phyloP scores from a whole-genome alignment of 1,140 invertebrate genomes.

The Notospermus geniculatus region DNA sequence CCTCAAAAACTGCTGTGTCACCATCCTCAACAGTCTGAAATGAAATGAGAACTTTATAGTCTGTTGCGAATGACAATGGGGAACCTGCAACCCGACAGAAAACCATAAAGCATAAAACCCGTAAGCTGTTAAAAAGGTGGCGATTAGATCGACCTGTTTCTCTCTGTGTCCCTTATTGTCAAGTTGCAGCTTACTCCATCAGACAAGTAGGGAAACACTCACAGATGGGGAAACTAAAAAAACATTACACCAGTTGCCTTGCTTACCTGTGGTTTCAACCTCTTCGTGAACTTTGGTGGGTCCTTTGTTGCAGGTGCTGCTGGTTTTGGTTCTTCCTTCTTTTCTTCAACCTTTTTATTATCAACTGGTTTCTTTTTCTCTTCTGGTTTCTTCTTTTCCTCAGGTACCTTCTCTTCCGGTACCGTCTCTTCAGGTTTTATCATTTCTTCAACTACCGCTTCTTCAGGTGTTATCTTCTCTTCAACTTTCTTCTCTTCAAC shows the following conservation, averaged over 20 bases:
- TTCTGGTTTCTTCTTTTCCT: conserved; percentile 14
- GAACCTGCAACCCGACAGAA: no score
- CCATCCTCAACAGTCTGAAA: conserved; percentile 42
- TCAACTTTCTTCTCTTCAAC: not conserved
- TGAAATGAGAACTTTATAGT: conserved; percentile 7
- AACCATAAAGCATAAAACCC: no score
- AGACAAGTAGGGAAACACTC: no score
- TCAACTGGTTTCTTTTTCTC: conserved; percentile 18
- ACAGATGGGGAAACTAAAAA: no score
- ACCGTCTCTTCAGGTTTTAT: conserved; percentile 12
- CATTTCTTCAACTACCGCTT: conserved; percentile 1
- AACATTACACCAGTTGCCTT: no score
- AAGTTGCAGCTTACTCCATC: no score
- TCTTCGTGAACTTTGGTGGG: conserved; percentile 8
- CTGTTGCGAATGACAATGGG: no score
- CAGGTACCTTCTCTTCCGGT: conserved; percentile 14
- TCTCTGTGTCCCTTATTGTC: no score
- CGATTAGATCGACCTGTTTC: no score
- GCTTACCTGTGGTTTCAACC: conserved; percentile 5
- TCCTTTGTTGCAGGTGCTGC: conserved; percentile 13
- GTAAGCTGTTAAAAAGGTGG: no score
- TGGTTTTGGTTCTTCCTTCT: conserved; percentile 22
- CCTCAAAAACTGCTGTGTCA: conserved; percentile 42
- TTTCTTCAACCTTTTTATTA: conserved; percentile 21
- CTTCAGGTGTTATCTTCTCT: conserved; percentile 10